These are phyloP conservation scores for Cyclopterus lumpus DNA, from an alignment of 2,797 vertebrate species.

Conservation along the genomic window DNA sequence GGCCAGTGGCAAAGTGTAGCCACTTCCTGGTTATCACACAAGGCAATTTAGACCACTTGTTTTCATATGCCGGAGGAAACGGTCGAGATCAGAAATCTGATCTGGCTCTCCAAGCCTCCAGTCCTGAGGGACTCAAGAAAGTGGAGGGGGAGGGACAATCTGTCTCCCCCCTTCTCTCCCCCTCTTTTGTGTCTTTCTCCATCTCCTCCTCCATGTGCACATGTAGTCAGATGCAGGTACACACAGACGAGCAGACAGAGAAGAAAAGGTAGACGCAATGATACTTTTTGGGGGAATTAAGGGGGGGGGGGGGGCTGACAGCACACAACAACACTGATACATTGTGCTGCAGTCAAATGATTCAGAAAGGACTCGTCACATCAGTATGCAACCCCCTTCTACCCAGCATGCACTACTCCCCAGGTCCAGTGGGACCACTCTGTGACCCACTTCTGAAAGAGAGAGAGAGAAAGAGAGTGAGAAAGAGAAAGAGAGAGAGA, in stretches of 20 bases:
- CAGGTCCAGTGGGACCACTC: constrained; percentile 84
- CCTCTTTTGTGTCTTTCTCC: constrained; percentile 58
- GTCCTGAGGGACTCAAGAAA: constrained; percentile 80
- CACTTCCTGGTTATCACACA: constrained; percentile 79
- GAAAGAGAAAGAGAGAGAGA: constrained; percentile 46
- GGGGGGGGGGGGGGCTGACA: constrained; percentile 2
- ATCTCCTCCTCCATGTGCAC: constrained; percentile 38
- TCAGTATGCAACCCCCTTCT: constrained; percentile 83
- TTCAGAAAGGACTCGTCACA: constrained; percentile 82
- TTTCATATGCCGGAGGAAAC: constrained; percentile 82
- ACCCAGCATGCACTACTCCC: constrained; percentile 81
- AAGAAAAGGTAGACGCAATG: constrained; percentile 73
- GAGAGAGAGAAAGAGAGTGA: constrained; percentile 71
- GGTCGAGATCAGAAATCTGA: constrained; percentile 81
- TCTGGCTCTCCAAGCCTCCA: constrained; percentile 77
- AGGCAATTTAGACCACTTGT: constrained; percentile 80
- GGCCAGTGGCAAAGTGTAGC: constrained; percentile 59
- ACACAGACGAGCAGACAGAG: constrained; percentile 44
- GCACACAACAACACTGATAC: constrained; percentile 63
- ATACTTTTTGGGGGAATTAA: constrained; percentile 80
- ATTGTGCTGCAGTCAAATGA: constrained; percentile 78
- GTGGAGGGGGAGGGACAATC: constrained; percentile 66
- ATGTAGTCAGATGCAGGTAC: constrained; percentile 60
- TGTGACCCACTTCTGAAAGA: constrained; percentile 83
- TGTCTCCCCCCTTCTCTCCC: constrained; percentile 34